A percentile compares a stretch with the other conserved stretches of the same genome.
These are phyloP conservation scores for Ciona savignyi DNA, from an alignment of 23 tunicate genomes.

Conservation along the genomic window DNA sequence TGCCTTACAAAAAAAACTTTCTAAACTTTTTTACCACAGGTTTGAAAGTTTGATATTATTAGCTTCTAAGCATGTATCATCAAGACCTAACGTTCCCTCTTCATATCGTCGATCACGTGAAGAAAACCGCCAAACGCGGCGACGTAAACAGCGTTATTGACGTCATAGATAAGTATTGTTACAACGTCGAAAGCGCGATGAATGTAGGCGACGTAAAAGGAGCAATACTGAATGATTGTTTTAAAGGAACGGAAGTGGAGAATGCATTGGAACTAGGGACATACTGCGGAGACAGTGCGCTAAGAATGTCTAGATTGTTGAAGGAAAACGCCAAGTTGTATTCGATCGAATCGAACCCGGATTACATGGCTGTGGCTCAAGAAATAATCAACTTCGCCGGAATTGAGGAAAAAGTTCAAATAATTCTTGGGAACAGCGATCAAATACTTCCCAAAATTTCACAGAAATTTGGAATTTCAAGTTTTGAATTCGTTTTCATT, in stretches of 20 bases:
- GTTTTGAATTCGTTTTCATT: constrained; percentile 62
- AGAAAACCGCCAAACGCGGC: not conserved
- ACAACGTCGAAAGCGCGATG: constrained; percentile 18
- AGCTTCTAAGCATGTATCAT: too few relatives aligned
- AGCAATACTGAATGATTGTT: constrained; percentile 23
- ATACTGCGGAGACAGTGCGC: constrained; percentile 39
- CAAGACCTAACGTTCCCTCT: too few relatives aligned
- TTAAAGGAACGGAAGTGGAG: constrained; percentile 30
- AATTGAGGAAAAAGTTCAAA: constrained; percentile 11
- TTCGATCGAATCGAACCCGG: constrained; percentile 20
- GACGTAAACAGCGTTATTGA: constrained; percentile 3
- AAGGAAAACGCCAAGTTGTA: constrained; percentile 20
- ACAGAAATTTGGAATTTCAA: not conserved
- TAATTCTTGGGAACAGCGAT: not conserved
- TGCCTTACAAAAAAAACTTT: too few relatives aligned
- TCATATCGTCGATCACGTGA: too few relatives aligned
- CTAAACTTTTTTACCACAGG: too few relatives aligned
- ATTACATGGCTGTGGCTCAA: constrained; percentile 15
- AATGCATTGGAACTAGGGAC: constrained; percentile 30
- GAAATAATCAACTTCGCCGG: constrained; percentile 54
- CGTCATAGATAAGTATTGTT: constrained; percentile 1
- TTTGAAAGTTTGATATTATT: too few relatives aligned
- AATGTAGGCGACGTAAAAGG: constrained; percentile 61
- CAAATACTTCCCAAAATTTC: not conserved
- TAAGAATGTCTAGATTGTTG: constrained; percentile 34